Conservation (phyloP, 2,888 invertebrate species). For the Eupithecia dodoneata region DNA sequence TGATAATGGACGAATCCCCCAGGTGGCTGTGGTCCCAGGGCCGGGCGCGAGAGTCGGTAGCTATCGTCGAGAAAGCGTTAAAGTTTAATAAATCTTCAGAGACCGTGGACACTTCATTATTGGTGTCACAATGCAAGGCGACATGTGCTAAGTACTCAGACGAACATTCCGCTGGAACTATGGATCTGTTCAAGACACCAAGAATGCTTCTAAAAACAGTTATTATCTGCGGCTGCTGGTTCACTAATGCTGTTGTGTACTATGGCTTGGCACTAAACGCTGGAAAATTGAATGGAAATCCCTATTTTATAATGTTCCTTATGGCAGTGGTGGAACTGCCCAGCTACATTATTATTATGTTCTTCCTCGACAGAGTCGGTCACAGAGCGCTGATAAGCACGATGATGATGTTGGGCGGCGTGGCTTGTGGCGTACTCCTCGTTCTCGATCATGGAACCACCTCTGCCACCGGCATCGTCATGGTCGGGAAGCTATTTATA, state of each 20-base stretch:
- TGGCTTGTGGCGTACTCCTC: slow-evolving; percentile 90
- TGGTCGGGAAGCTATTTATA: slow-evolving; percentile 92
- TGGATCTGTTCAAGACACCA: slow-evolving; percentile 90
- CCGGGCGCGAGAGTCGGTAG: slow-evolving; percentile 88
- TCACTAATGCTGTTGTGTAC: slow-evolving; percentile 93
- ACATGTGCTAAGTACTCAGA: slow-evolving; percentile 76
- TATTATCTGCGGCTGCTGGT: slow-evolving; percentile 93
- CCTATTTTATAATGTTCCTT: slow-evolving; percentile 90
- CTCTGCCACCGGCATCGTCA: slow-evolving; percentile 86
- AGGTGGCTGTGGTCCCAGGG: slow-evolving; percentile 95
- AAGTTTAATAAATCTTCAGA: slow-evolving; percentile 87
- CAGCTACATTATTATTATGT: slow-evolving; percentile 89
- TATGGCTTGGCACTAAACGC: slow-evolving; percentile 93
- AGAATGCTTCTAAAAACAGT: slow-evolving; percentile 90
- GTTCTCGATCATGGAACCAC: slow-evolving; percentile 87
- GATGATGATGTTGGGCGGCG: slow-evolving; percentile 91
- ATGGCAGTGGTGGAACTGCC: slow-evolving; percentile 92
- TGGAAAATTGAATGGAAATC: slow-evolving; percentile 91
- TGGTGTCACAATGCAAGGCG: slow-evolving; percentile 86
- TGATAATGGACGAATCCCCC: slow-evolving; percentile 94
- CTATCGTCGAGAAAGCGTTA: slow-evolving; percentile 89
- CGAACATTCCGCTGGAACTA: slow-evolving; percentile 84
- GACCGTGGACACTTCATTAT: slow-evolving; percentile 85
- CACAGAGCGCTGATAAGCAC: slow-evolving; percentile 90
- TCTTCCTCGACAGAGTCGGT: slow-evolving; percentile 90